Conservation (phyloP, 2,888 invertebrate genomes). For the Nemoura dubitans region DNA sequence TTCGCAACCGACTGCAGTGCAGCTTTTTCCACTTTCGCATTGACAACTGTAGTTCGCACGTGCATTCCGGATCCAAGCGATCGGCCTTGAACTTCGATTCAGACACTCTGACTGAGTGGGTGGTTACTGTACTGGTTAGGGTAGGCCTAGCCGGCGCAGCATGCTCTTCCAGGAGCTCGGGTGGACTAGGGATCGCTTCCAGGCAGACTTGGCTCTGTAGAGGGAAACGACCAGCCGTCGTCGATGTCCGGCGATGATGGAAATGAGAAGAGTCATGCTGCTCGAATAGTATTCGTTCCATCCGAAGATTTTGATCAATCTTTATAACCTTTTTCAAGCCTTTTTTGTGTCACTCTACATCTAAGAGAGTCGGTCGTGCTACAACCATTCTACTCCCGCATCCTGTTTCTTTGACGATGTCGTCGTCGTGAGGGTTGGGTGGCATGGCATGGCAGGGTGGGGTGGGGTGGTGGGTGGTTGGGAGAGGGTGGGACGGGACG, state of each 20-base stretch:
- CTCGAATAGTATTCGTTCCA: not conserved
- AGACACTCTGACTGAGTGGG: not conserved
- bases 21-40: not conserved
- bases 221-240: too few species aligned
- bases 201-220: too few species aligned
- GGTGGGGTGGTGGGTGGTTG: constrained; percentile 36
- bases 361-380: constrained; percentile 7
- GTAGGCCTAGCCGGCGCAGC: not conserved
- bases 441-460: not conserved
- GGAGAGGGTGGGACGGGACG: constrained; percentile 22
- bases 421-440: not conserved
- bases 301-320: not conserved
- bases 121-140: not conserved
- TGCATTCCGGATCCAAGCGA: not conserved
- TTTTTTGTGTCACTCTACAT: not conserved
- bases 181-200: too few species aligned
- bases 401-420: constrained; percentile 25
- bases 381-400: constrained; percentile 19
- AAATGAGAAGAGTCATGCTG: not conserved
- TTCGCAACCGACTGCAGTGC: not conserved
- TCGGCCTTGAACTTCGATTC: not conserved
- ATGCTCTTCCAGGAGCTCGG: too few species aligned
- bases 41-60: not conserved
- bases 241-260: not conserved
- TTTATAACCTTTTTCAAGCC: not conserved